Conservation (phyloP, 2,888 invertebrate species). For the Acanthopleura granulata region DNA sequence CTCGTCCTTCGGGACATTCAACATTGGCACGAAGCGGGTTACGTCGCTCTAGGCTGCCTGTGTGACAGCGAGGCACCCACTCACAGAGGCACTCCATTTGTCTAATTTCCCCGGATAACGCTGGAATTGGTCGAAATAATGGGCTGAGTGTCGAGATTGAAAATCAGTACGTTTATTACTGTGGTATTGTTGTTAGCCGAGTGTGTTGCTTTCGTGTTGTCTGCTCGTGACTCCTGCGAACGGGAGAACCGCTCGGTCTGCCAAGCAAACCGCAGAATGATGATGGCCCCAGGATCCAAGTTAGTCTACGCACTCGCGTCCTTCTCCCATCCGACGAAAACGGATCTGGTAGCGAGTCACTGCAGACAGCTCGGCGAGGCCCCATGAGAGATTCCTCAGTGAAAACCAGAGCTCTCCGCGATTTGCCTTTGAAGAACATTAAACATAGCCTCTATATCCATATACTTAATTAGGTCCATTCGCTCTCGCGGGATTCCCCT, state of each 20-base stretch:
- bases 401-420: background rate
- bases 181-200: background rate
- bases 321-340: too few relatives aligned
- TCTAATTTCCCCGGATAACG: background rate
- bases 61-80: too few relatives aligned
- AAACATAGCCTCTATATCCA: background rate
- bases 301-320: too few relatives aligned
- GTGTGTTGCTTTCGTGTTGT: too few relatives aligned
- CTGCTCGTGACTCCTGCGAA: too few relatives aligned
- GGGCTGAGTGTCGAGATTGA: background rate
- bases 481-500: background rate
- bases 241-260: too few relatives aligned
- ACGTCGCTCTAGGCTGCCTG: too few relatives aligned
- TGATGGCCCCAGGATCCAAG: too few relatives aligned
- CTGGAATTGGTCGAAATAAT: constrained; percentile 1
- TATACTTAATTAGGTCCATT: background rate
- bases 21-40: too few relatives aligned
- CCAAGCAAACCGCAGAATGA: too few relatives aligned
- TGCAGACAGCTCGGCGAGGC: background rate
- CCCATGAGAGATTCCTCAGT: background rate
- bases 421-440: constrained; percentile 5
- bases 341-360: too few relatives aligned
- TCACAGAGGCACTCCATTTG: background rate
- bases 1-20: too few relatives aligned
- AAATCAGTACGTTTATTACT: background rate